These are phyloP conservation scores for Rhodeus uyekii DNA, from an alignment of 2,797 vertebrate genomes.

Conservation along the genomic window DNA sequence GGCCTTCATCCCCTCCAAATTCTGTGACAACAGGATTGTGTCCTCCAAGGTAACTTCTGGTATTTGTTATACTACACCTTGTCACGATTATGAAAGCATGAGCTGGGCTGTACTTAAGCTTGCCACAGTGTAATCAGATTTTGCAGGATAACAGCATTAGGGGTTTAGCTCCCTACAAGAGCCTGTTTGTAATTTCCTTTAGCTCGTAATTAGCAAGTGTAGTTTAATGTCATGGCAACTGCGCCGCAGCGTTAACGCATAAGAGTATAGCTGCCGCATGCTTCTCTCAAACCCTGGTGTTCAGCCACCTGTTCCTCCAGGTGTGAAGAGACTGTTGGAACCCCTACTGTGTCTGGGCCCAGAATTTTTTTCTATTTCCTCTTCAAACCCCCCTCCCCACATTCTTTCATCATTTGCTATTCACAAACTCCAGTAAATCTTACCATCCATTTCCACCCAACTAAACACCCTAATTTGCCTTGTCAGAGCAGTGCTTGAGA, in stretches of 20 bases:
- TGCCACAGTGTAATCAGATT: constrained; percentile 20
- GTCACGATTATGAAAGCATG: neutral
- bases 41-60: constrained; percentile 90
- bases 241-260: constrained; percentile 10
- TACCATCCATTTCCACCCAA: constrained; percentile 39
- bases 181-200: constrained; percentile 27
- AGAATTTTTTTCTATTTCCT: constrained; percentile 29
- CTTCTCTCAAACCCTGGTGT: constrained; percentile 19
- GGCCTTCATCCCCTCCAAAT: constrained; percentile 86
- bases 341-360: neutral
- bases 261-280: neutral
- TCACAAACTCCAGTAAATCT: neutral
- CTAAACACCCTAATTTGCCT: constrained; percentile 66
- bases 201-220: constrained; percentile 39
- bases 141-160: constrained; percentile 30
- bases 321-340: constrained; percentile 42
- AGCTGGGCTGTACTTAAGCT: neutral
- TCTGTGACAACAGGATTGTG: constrained; percentile 96
- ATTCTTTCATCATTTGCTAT: neutral
- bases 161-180: constrained; percentile 23
- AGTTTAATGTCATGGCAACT: constrained; percentile 49
- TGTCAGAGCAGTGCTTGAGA: constrained; percentile 58
- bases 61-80: constrained; percentile 13
- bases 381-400: constrained; percentile 4
- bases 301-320: constrained; percentile 54